Evolutionary conservation across 1,140 invertebrate species (phyloP), one percentile per base, ranked within the genome.

Genomic region (Tetragnatha versicolor): DNA sequence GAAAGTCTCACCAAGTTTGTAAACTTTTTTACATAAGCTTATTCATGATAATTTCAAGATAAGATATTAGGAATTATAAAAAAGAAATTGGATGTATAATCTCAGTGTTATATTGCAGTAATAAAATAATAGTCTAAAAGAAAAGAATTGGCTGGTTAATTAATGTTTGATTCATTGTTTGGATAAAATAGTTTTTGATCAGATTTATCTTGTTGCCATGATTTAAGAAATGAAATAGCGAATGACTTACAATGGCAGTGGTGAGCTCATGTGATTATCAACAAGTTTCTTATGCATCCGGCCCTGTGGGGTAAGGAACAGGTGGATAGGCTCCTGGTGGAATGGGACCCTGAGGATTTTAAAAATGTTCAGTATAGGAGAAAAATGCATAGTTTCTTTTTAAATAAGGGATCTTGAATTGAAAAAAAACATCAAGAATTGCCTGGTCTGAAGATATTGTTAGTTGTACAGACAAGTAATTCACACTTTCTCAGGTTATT

Each of bases 321-420:
- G 68, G 68, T 17, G 68, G 68, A 55, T 70, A 70, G 53, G 68
- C 68, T 31, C 68, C 68, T 27, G 68, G 68, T 9, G 68, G 68
- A 39, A 70, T 70, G 4, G 68, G 68, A 12, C 68, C 68, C 68
- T 70, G 17, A 3, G 39, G n/a, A 58, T 14, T 20, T 17, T 3
- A 6, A 12, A 53, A 47, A 1, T 47, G 12, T 47, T 17, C 42
- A 47, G 20, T 47, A 20, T 17, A 20, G 20, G 12, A 47, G 2
- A 47, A 47, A 47, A 2, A 47, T 1, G 12, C 2, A 3, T 1
- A 1, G 20, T 47, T 2, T 47, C 20, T 47, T 17, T 12, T 20
- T 17, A 17, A 1, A 47, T 17, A 47, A 17, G 20, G 20, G 12
- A 47, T 20, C 1, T 47, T 17, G 12, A 2, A 20, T 47, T 2